These are phyloP conservation scores for Corbicula japonica DNA, from an alignment of 2,888 invertebrate species.

Conservation along the genomic window DNA sequence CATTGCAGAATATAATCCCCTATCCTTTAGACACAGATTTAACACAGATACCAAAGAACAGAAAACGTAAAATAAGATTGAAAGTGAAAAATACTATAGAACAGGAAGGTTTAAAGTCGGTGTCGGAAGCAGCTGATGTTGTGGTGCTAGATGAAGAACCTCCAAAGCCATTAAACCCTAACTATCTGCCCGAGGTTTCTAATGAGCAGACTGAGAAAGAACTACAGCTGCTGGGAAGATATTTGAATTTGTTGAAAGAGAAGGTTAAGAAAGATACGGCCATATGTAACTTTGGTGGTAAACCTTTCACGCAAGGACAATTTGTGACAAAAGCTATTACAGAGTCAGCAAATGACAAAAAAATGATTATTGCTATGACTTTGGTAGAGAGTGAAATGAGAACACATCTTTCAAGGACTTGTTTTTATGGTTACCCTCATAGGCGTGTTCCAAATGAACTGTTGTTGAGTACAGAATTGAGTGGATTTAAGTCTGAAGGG, in stretches of 20 bases:
- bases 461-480: conserved; percentile 43
- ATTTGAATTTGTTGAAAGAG: conserved; percentile 9
- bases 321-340: not conserved
- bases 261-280: conserved; percentile 7
- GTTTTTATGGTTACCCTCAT: conserved; percentile 64
- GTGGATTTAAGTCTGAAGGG: conserved; percentile 47
- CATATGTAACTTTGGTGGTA: not conserved
- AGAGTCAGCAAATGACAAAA: conserved; percentile 19
- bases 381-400: conserved; percentile 54
- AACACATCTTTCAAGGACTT: conserved; percentile 47
- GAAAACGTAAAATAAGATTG: conserved; percentile 54
- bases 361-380: conserved; percentile 37
- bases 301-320: not conserved
- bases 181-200: conserved; percentile 52
- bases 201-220: conserved; percentile 50
- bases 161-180: conserved; percentile 28
- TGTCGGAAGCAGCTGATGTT: not conserved
- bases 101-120: conserved; percentile 37
- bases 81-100: conserved; percentile 58
- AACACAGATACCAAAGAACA: conserved; percentile 53
- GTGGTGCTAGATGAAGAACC: not conserved
- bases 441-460: conserved; percentile 61
- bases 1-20: conserved; percentile 57
- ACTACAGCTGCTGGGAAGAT: conserved; percentile 38
- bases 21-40: conserved; percentile 55